phyloP scores from a whole-genome alignment of 2,797 vertebrate genomes.

The Picus viridis region DNA sequence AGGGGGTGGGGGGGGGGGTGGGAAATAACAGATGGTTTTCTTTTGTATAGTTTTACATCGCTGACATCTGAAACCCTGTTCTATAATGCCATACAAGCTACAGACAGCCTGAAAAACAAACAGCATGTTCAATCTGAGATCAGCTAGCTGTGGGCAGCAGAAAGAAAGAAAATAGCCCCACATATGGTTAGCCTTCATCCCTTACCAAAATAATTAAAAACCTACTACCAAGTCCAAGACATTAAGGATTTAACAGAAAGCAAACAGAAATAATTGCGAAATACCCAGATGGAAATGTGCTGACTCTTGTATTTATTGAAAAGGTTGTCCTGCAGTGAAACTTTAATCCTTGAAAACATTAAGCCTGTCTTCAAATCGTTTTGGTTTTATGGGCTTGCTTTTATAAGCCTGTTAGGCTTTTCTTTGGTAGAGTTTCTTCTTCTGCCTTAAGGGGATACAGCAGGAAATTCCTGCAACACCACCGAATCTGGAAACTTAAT shows the following conservation, averaged over 20 bases:
- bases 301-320: background rate
- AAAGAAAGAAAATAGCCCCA: background rate
- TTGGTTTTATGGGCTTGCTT: background rate
- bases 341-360: conserved; percentile 20
- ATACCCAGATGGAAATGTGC: background rate
- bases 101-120: background rate
- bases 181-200: background rate
- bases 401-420: conserved; percentile 10
- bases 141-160: background rate
- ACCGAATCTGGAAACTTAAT: background rate
- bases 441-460: background rate
- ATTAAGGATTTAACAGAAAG: conserved; percentile 9
- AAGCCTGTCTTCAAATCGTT: conserved; percentile 14
- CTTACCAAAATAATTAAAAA: background rate
- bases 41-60: background rate
- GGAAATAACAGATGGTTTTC: conserved; percentile 25
- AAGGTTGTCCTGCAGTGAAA: conserved; percentile 18
- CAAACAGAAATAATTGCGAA: conserved; percentile 2
- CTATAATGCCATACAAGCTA: background rate
- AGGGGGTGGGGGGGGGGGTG: background rate
- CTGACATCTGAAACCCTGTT: background rate
- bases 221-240: background rate
- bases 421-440: background rate
- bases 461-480: background rate
- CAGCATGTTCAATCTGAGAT: background rate